Evolutionary conservation across 2,888 invertebrate species (phyloP), one percentile per base, ranked within the genome.

Genomic region (Exephanes ischioxanthus): DNA sequence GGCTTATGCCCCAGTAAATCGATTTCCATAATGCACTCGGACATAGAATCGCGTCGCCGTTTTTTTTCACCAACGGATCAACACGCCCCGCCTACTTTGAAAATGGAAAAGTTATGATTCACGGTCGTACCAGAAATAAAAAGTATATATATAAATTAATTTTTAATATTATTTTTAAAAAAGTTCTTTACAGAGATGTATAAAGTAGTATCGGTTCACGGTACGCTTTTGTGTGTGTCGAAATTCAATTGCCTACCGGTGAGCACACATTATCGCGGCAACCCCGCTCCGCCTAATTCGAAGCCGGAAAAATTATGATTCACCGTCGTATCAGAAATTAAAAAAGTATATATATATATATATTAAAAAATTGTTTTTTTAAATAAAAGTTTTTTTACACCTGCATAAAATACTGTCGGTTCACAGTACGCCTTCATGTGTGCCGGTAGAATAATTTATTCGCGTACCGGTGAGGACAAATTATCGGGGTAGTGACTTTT

Each of bases 11-110:
- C 26, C 45, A 70, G 30, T 30, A 30, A 41, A 68, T 70, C 58
- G 58, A 78, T 78, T 78, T 61, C 68, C 78, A 70, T 78, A 70
- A 70, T 61, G 26, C 48, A 33, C n/a, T 61, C 26, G 68, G 78
- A 48, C 45, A 48, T 45, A 30, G 55, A 37, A 55, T 67, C 19
- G 37, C 41, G 45, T 4, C 16, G 45, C 58, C 11, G 37, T 22
- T 3, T 41, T 37, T 41, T 41, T 26, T n/a, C 33, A 41, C 26
- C 16, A 33, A 30, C 2, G 7, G 26, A 53, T 71, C 30, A 48
- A n/a, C 22, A 61, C 61, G 26, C 30, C 11, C 16, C 61, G 30
- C 22, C 6, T 3, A 7, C 30, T 61, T 16, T 30, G 16, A 61
- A 14, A 26, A 26, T 16, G 2, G 1, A 61, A 30, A 55, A 61